Conservation (phyloP, 1,140 invertebrate genomes). For the Neomicropteryx cornuta region DNA sequence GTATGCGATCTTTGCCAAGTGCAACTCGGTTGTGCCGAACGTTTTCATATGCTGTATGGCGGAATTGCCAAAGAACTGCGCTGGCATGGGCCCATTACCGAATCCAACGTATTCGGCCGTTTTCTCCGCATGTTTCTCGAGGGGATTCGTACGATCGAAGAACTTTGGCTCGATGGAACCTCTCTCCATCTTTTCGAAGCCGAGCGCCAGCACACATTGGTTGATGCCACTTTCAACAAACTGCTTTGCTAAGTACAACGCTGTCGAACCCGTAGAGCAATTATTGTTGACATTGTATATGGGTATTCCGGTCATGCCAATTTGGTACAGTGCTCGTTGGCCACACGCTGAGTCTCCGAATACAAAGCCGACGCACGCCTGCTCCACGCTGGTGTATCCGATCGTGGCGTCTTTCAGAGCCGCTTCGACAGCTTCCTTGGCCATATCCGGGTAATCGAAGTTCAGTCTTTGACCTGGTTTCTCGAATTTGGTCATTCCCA, state of each 20-base stretch:
- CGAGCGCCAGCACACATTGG: conserved; percentile 85
- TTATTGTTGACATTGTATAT: conserved; percentile 99
- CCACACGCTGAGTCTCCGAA: conserved; percentile 96
- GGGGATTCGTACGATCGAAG: conserved; percentile 81
- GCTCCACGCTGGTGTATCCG: conserved; percentile 69
- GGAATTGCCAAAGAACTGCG: conserved; percentile 95
- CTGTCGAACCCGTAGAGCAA: conserved; percentile 92
- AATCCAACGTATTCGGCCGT: conserved; percentile 77
- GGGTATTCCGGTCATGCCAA: conserved; percentile 95
- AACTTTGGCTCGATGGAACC: conserved; percentile 71
- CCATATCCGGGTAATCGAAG: conserved; percentile 91
- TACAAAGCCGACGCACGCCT: conserved; percentile 89
- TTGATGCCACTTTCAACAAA: conserved; percentile 73
- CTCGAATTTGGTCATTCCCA: conserved; percentile 86
- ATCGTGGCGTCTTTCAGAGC: conserved; percentile 83
- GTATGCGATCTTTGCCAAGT: conserved; percentile 94
- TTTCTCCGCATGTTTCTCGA: conserved; percentile 84
- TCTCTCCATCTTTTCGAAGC: conserved; percentile 97
- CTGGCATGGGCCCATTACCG: conserved; percentile 70
- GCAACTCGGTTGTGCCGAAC: conserved; percentile 85
- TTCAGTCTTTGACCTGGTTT: conserved; percentile 75
- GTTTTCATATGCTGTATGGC: conserved; percentile 95
- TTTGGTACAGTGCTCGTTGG: conserved; percentile 86
- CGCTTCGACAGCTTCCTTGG: conserved; percentile 82
- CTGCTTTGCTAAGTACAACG: conserved; percentile 83